A percentile compares a stretch with the other conserved stretches of the same genome.
These are phyloP conservation scores for Yponomeuta cagnagella DNA, from an alignment of 2,888 invertebrate species.

Conservation along the genomic window DNA sequence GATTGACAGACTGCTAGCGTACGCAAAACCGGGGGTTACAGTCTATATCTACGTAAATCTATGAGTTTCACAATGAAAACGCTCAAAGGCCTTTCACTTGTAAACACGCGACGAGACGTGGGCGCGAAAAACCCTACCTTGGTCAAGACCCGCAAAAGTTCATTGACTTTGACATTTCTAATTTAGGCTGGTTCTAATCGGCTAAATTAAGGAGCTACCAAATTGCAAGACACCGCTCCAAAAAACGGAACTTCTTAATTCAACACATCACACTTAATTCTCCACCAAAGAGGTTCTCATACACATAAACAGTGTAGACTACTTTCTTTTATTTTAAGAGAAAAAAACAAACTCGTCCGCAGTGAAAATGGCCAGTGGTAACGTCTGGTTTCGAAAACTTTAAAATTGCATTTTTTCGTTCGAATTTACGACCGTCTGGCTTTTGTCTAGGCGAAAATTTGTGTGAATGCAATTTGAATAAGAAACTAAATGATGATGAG, in stretches of 20 bases:
- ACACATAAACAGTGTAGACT: conserved; percentile 18
- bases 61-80: not conserved
- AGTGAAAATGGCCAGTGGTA: conserved; percentile 20
- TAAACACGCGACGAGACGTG: conserved; percentile 16
- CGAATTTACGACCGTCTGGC: not conserved
- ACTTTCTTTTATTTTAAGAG: conserved; percentile 22
- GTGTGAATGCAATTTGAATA: not conserved
- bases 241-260: not conserved
- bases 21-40: no score
- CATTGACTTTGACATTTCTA: conserved; percentile 25
- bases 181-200: conserved; percentile 21
- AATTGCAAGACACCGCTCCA: not conserved
- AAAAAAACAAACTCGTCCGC: conserved; percentile 23
- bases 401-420: not conserved
- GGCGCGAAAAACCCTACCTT: conserved; percentile 29
- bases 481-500: not conserved
- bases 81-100: not conserved
- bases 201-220: conserved; percentile 3
- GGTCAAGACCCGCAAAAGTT: conserved; percentile 15
- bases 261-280: not conserved
- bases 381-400: not conserved
- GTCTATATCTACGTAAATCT: not conserved
- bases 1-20: no score
- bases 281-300: conserved; percentile 18
- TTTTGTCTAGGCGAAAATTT: not conserved